phyloP scores from a whole-genome alignment of 2,888 invertebrate species.

The Cyaniris semiargus region DNA sequence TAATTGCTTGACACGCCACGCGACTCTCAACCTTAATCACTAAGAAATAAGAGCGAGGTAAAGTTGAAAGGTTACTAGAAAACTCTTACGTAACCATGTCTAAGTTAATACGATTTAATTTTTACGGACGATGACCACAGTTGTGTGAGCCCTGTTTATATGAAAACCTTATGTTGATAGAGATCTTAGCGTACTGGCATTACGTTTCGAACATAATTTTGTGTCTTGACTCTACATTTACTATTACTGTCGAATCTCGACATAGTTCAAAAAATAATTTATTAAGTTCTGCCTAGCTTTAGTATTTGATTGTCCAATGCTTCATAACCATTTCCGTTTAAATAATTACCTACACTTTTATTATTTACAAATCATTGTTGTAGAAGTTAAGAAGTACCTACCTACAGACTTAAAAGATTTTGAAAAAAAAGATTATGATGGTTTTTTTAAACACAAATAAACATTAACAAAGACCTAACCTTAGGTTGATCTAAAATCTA shows the following conservation, averaged over 20 bases:
- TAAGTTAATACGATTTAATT: slow-evolving; percentile 43
- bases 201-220: background rate
- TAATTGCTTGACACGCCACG: background rate
- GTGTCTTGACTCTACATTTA: background rate
- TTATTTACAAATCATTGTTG: too few species aligned
- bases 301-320: too few species aligned
- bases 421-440: too few species aligned
- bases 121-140: background rate
- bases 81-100: slow-evolving; percentile 8
- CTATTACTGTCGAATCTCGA: background rate
- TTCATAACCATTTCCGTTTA: too few species aligned
- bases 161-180: background rate
- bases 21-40: background rate
- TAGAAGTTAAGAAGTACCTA: too few species aligned
- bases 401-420: too few species aligned
- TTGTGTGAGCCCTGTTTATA: background rate
- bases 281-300: too few species aligned
- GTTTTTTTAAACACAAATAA: too few species aligned
- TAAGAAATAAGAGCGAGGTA: background rate
- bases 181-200: background rate
- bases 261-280: too few species aligned
- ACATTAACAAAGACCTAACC: too few species aligned
- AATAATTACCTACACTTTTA: too few species aligned
- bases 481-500: too few species aligned
- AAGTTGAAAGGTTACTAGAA: slow-evolving; percentile 30